phyloP scores from a whole-genome alignment of 2,888 invertebrate genomes.

The Drosophila neonasuta region DNA sequence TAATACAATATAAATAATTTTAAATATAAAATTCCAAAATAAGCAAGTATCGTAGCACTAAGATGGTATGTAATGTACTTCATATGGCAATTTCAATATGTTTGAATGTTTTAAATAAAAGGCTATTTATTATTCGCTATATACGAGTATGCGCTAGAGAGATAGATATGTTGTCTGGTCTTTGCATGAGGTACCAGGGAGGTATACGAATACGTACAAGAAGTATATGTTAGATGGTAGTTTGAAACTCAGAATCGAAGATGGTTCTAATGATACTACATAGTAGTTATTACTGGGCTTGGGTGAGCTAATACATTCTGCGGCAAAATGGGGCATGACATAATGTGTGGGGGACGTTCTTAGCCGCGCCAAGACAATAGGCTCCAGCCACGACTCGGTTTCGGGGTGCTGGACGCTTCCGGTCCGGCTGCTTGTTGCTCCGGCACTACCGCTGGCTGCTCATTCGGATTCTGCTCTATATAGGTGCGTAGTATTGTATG shows the following conservation, averaged over 20 bases:
- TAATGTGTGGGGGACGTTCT: constrained; percentile 9
- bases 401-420: constrained; percentile 42
- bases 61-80: constrained; percentile 23
- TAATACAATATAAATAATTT: constrained; percentile 59
- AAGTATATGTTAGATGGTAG: constrained; percentile 6
- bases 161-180: constrained; percentile 17
- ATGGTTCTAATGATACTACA: constrained; percentile 77
- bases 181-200: constrained; percentile 15
- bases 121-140: constrained; percentile 66
- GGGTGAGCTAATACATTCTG: constrained; percentile 72
- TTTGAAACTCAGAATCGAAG: constrained; percentile 44
- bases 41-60: constrained; percentile 31
- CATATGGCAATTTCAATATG: constrained; percentile 62
- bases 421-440: constrained; percentile 72
- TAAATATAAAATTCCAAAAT: constrained; percentile 42
- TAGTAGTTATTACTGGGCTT: constrained; percentile 78
- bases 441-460: constrained; percentile 17
- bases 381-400: constrained; percentile 77
- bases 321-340: constrained; percentile 51
- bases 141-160: constrained; percentile 12
- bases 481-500: constrained; percentile 78
- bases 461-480: constrained; percentile 61
- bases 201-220: constrained; percentile 14
- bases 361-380: constrained; percentile 79
- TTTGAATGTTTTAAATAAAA: constrained; percentile 47